Conservation (phyloP, 2,888 invertebrate species). For the Dromius quadrimaculatus region DNA sequence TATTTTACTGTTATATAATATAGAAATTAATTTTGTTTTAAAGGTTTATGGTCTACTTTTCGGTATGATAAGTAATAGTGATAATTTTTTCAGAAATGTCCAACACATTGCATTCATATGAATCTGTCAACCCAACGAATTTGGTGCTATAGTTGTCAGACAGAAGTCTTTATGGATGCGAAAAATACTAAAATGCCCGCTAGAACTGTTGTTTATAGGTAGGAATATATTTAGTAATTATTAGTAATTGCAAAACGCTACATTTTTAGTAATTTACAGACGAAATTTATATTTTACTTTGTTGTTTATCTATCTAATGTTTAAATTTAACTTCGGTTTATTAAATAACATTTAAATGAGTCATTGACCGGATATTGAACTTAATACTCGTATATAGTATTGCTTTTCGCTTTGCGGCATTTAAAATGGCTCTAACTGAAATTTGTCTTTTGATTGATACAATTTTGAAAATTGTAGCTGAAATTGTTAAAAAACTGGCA, state of each 20-base stretch:
- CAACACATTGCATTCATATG: constrained; percentile 83
- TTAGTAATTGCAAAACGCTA: too few species aligned
- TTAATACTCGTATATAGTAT: too few species aligned
- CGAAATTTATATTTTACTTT: too few species aligned
- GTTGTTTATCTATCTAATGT: too few species aligned
- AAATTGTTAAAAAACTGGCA: not conserved
- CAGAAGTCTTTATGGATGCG: constrained; percentile 77
- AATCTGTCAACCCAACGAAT: constrained; percentile 86
- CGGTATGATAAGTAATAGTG: constrained; percentile 4
- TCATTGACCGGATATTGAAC: too few species aligned
- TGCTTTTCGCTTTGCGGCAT: too few species aligned
- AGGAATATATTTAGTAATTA: too few species aligned
- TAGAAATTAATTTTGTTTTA: constrained; percentile 32
- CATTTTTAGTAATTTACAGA: too few species aligned
- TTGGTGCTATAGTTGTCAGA: constrained; percentile 91
- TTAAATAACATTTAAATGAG: too few species aligned
- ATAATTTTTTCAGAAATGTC: constrained; percentile 68
- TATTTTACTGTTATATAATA: constrained; percentile 19
- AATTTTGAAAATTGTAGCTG: not conserved
- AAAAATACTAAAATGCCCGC: constrained; percentile 66
- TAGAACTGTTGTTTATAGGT: constrained; percentile 55
- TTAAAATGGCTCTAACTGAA: too few species aligned
- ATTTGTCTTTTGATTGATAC: too few species aligned
- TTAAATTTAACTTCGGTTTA: too few species aligned
- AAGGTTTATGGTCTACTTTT: constrained; percentile 15